Percentiles rank a stretch among this genome's conserved stretches.
Evolutionary conservation across 2,797 vertebrate genomes (phyloP).

Genomic region (Prionace glauca): DNA sequence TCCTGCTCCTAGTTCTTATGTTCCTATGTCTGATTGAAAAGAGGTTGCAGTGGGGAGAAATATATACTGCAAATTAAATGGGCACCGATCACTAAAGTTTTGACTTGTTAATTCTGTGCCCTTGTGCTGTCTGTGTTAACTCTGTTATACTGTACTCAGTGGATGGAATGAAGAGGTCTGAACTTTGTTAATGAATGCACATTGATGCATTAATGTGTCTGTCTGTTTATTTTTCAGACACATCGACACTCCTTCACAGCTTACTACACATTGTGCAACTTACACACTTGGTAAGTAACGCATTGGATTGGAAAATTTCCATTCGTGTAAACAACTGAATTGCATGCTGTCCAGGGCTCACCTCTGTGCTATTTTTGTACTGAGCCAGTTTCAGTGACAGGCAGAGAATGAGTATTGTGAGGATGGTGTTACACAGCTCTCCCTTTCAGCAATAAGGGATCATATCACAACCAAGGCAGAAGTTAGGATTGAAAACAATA

Average conservation of each 20-base stretch:
- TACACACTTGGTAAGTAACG: conserved; percentile 79
- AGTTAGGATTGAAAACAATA: background rate
- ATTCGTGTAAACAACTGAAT: background rate
- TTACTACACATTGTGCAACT: conserved; percentile 88
- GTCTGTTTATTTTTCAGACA: conserved; percentile 62
- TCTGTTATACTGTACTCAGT: background rate
- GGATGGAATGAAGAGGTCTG: background rate
- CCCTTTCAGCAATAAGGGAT: background rate
- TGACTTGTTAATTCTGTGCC: background rate
- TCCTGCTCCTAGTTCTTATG: no score
- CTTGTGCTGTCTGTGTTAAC: background rate
- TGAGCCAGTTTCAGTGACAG: background rate
- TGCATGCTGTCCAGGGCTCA: background rate
- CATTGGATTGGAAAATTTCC: background rate
- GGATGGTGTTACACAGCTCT: background rate
- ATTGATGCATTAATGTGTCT: conserved; percentile 34
- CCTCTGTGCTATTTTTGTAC: background rate
- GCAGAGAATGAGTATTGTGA: background rate
- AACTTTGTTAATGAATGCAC: background rate
- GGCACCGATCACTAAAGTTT: background rate
- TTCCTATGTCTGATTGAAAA: background rate
- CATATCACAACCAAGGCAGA: background rate
- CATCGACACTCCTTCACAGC: conserved; percentile 83
- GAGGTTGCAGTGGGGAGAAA: no score
- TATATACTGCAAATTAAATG: background rate